Percentiles rank a stretch among this genome's conserved stretches.
Evolutionary conservation across 2,888 invertebrate genomes (phyloP).

Genomic region (Cheilosia grossa): DNA sequence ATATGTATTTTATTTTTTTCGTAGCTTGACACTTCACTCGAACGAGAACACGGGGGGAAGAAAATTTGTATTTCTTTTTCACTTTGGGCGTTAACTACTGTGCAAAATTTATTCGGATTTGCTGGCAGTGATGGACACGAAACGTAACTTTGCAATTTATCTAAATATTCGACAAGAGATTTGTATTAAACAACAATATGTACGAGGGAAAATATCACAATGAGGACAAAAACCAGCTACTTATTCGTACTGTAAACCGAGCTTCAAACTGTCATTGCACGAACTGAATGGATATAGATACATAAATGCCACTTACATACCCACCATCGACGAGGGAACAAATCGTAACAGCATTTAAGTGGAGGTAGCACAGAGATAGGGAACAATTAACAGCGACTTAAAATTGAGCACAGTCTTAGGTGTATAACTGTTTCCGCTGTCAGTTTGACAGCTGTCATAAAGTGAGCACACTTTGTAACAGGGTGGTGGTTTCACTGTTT

Average conservation of each 20-base stretch:
- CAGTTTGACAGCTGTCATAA: constrained; percentile 60
- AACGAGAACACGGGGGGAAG: constrained; percentile 28
- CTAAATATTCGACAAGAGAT: constrained; percentile 14
- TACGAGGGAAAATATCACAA: constrained; percentile 15
- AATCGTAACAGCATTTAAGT: constrained; percentile 29
- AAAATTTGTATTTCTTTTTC: constrained; percentile 23
- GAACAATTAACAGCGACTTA: constrained; percentile 70
- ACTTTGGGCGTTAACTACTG: constrained; percentile 65
- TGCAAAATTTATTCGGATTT: constrained; percentile 31
- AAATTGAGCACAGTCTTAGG: constrained; percentile 45
- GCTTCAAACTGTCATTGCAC: constrained; percentile 73
- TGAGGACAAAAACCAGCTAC: constrained; percentile 41
- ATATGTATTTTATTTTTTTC: constrained; percentile 19
- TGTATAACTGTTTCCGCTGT: constrained; percentile 66
- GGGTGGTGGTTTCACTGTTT: constrained; percentile 31
- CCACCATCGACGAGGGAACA: constrained; percentile 43
- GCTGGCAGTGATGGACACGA: constrained; percentile 50
- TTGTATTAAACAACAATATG: constrained; percentile 3
- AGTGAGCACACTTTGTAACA: constrained; percentile 19
- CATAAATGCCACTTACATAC: constrained; percentile 66
- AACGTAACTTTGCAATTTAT: not conserved
- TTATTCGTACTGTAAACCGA: constrained; percentile 65
- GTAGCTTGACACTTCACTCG: constrained; percentile 44
- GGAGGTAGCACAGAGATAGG: constrained; percentile 28
- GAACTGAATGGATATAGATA: constrained; percentile 73